These are phyloP conservation scores for Gryon sp. DNA, from an alignment of 1,140 invertebrate genomes.

Conservation along the genomic window DNA sequence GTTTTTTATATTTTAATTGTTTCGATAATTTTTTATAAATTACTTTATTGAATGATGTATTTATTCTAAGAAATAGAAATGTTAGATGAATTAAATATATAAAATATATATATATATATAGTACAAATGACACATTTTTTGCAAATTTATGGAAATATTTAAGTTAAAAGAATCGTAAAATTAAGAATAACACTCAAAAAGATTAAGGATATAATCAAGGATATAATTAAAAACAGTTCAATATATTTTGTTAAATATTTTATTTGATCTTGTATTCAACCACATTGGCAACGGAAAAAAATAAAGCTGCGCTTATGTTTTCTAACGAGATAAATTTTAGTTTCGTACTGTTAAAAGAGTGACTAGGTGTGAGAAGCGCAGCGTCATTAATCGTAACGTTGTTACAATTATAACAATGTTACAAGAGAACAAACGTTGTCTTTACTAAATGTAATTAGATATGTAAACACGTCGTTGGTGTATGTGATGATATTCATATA, in stretches of 20 bases:
- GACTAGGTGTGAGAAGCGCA: constrained; percentile 76
- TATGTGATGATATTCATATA: constrained; percentile 51
- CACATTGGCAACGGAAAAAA: constrained; percentile 66
- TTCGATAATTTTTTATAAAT: too few species aligned
- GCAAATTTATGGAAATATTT: too few species aligned
- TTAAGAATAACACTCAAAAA: too few species aligned
- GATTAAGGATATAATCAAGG: too few species aligned
- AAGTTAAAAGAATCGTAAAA: too few species aligned
- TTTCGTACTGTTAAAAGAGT: constrained; percentile 73
- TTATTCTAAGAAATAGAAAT: too few species aligned
- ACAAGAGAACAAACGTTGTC: constrained; percentile 64
- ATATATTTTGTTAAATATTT: constrained; percentile 70
- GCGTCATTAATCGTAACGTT: constrained; percentile 64
- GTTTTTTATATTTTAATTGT: too few species aligned
- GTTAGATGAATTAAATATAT: too few species aligned
- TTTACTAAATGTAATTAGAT: constrained; percentile 63
- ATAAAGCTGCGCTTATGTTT: constrained; percentile 70
- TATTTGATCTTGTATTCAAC: constrained; percentile 76
- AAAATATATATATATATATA: too few species aligned
- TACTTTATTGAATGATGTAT: too few species aligned
- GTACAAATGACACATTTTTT: too few species aligned
- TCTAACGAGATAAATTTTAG: constrained; percentile 68
- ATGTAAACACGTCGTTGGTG: constrained; percentile 73
- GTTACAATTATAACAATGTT: constrained; percentile 64
- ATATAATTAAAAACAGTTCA: neutral